These are phyloP conservation scores for Micrasema longulum DNA, from an alignment of 1,140 invertebrate genomes.

Conservation along the genomic window DNA sequence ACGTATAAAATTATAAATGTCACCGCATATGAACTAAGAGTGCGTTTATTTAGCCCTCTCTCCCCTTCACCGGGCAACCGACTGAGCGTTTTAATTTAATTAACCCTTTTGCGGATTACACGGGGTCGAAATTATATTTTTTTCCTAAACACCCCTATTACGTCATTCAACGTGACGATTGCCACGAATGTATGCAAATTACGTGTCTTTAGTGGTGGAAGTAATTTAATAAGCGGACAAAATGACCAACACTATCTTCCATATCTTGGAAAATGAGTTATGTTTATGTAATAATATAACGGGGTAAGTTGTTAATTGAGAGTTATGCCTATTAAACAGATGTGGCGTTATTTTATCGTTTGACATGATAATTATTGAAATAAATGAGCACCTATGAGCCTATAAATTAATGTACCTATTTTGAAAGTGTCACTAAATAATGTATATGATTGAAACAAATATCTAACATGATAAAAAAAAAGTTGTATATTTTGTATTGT, in stretches of 20 bases:
- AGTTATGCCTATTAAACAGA: slow-evolving; percentile 20
- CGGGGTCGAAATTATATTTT: slow-evolving; percentile 42
- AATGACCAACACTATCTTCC: slow-evolving; percentile 16
- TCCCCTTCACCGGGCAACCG: slow-evolving; percentile 26
- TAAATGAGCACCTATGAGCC: slow-evolving; percentile 13
- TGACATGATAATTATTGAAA: slow-evolving; percentile 33
- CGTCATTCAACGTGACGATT: slow-evolving; percentile 23
- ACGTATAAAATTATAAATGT: too few species aligned
- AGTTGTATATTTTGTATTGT: too few species aligned
- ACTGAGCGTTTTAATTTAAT: slow-evolving; percentile 51
- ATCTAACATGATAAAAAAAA: too few species aligned
- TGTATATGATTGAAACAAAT: too few species aligned
- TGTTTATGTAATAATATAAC: slow-evolving; percentile 12
- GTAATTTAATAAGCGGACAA: slow-evolving; percentile 28
- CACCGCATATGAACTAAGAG: too few species aligned
- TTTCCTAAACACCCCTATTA: slow-evolving; percentile 34
- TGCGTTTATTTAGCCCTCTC: not conserved
- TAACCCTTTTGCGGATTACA: slow-evolving; percentile 52
- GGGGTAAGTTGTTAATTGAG: slow-evolving; percentile 10
- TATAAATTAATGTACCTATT: slow-evolving; percentile 14
- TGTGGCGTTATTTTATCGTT: slow-evolving; percentile 35
- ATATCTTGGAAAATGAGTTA: slow-evolving; percentile 27
- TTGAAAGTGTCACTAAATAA: not conserved
- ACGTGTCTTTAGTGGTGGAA: slow-evolving; percentile 28
- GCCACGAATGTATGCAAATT: slow-evolving; percentile 50